These are phyloP conservation scores for Vulpes ferrilata DNA, from an alignment of 2,113 vertebrate genomes.

Conservation along the genomic window DNA sequence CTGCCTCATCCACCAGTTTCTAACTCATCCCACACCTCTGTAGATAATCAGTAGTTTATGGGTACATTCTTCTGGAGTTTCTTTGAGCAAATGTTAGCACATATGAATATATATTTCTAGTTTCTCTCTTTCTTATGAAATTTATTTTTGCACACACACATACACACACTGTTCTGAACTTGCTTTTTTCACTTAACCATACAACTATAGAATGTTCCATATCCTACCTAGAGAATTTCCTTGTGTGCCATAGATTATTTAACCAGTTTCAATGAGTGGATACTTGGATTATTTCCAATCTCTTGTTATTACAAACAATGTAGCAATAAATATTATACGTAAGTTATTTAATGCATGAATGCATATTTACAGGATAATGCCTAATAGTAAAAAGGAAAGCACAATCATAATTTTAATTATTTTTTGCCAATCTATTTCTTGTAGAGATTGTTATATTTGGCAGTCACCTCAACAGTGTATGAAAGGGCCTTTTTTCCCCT, in stretches of 20 bases:
- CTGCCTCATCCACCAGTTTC: not conserved
- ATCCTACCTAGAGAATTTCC: not conserved
- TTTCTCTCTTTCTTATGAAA: not conserved
- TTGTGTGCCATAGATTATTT: not conserved
- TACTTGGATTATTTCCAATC: not conserved
- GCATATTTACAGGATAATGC: not conserved
- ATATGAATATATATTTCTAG: not conserved
- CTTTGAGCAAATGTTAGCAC: not conserved
- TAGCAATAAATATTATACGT: not conserved
- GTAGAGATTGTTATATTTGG: not conserved
- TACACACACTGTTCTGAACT: not conserved
- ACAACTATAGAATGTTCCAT: not conserved
- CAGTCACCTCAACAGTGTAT: not conserved
- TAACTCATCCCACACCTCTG: not conserved
- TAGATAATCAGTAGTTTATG: not conserved
- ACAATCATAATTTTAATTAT: not conserved
- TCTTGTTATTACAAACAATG: not conserved
- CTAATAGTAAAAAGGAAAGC: not conserved
- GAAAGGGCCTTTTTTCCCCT: not conserved
- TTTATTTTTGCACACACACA: not conserved
- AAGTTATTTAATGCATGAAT: not conserved
- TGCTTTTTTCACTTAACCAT: not conserved
- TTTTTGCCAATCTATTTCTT: conserved; percentile 6
- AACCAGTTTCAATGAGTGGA: not conserved
- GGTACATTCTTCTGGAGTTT: not conserved